These are phyloP conservation scores for Antedon mediterranea DNA, from an alignment of 53 echinoderm and acorn worm genomes.

Conservation along the genomic window DNA sequence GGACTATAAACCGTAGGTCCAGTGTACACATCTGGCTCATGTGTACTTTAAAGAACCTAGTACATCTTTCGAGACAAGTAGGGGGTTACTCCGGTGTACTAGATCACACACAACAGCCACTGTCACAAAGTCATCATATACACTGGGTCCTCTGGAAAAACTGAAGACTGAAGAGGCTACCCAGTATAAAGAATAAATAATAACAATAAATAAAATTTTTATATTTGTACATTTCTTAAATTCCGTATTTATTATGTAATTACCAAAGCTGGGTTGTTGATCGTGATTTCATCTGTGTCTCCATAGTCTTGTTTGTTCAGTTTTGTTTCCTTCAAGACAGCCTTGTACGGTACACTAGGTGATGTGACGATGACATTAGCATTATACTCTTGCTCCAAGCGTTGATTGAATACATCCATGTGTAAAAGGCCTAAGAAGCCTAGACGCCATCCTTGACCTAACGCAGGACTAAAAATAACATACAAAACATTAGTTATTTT, in stretches of 20 bases:
- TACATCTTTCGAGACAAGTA: too few species aligned
- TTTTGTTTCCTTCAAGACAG: slow-evolving; percentile 55
- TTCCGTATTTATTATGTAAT: background rate
- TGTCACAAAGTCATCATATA: too few species aligned
- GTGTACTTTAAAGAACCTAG: too few species aligned
- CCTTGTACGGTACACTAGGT: slow-evolving; percentile 86
- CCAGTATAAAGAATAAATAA: too few species aligned
- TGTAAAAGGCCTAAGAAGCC: slow-evolving; percentile 85
- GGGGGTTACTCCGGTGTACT: too few species aligned
- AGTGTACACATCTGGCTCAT: too few species aligned
- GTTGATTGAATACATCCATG: slow-evolving; percentile 93
- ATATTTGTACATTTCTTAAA: too few species aligned
- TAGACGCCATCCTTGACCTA: slow-evolving; percentile 87
- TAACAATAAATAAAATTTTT: too few species aligned
- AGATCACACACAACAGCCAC: too few species aligned
- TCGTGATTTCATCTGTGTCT: slow-evolving; percentile 36
- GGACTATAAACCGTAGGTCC: too few species aligned
- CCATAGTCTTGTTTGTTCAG: slow-evolving; percentile 64
- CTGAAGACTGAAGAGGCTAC: too few species aligned
- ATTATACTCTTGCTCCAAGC: slow-evolving; percentile 85
- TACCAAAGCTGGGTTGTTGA: slow-evolving; percentile 79
- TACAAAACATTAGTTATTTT: background rate
- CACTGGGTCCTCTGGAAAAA: too few species aligned
- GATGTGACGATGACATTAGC: slow-evolving; percentile 85
- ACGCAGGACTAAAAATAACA: slow-evolving; percentile 43